Conservation (phyloP, 2,797 vertebrate genomes). For the Syndactyla subalaris region DNA sequence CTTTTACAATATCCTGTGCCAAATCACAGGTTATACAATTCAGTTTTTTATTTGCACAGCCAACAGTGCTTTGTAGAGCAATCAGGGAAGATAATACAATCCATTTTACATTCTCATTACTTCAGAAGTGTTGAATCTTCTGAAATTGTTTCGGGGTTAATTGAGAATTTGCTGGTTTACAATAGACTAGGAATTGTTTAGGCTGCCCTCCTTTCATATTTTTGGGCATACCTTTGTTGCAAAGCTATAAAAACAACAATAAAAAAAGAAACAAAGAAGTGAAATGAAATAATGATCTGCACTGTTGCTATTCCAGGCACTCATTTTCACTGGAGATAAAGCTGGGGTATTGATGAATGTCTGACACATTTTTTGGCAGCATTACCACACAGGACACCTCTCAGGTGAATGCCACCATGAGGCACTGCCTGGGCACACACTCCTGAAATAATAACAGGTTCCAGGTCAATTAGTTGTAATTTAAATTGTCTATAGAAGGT, state of each 20-base stretch:
- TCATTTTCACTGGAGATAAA: conserved; percentile 12
- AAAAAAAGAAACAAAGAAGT: conserved; percentile 11
- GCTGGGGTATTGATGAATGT: conserved; percentile 45
- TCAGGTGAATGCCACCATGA: background rate
- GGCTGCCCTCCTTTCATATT: conserved; percentile 1
- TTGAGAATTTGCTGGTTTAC: conserved; percentile 46
- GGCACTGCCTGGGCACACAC: background rate
- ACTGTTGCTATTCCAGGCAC: background rate
- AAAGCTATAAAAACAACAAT: conserved; percentile 45
- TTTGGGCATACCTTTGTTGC: conserved; percentile 15
- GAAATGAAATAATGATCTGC: conserved; percentile 34
- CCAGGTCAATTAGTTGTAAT: background rate
- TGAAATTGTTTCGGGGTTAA: conserved; percentile 55
- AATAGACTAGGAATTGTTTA: conserved; percentile 45
- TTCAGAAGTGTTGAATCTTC: conserved; percentile 51
- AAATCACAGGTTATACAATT: conserved; percentile 44
- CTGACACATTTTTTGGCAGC: background rate
- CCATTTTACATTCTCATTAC: conserved; percentile 63
- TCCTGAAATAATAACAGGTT: background rate
- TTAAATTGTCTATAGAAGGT: background rate
- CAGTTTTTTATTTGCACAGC: conserved; percentile 55
- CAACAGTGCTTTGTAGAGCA: conserved; percentile 41
- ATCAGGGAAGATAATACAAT: conserved; percentile 53
- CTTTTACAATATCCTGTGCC: conserved; percentile 33
- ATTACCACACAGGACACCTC: background rate